phyloP scores from a whole-genome alignment of 1,140 invertebrate genomes.

The Lepidurus apus region DNA sequence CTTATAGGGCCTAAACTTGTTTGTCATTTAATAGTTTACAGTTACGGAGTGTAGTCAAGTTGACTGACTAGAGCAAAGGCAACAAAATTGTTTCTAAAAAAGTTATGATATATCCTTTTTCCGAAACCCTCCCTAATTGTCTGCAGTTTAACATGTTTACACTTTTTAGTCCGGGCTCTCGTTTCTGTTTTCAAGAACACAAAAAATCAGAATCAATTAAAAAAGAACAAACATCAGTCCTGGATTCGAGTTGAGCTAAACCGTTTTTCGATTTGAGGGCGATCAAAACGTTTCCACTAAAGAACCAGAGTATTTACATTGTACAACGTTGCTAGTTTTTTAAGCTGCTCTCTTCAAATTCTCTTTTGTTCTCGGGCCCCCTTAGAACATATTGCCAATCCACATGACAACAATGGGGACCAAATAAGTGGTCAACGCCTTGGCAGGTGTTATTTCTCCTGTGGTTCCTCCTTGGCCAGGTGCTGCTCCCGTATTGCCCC shows the following conservation, averaged over 20 bases:
- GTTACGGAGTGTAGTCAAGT: background rate
- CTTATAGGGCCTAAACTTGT: too few species aligned
- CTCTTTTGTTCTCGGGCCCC: background rate
- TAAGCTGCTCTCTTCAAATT: background rate
- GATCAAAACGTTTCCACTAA: background rate
- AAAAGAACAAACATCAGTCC: background rate
- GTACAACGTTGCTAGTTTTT: background rate
- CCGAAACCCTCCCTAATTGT: background rate
- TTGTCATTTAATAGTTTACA: background rate
- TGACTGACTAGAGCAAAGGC: conserved; percentile 18
- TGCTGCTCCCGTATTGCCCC: conserved; percentile 47
- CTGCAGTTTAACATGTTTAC: background rate
- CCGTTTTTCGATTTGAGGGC: background rate
- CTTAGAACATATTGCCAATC: conserved; percentile 67
- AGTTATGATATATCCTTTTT: background rate
- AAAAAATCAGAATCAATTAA: background rate
- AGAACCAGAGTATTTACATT: conserved; percentile 18
- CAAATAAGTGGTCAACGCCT: conserved; percentile 64
- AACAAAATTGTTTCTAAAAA: conserved; percentile 9
- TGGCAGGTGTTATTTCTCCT: conserved; percentile 51
- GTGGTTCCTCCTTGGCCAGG: background rate
- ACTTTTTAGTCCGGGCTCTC: background rate
- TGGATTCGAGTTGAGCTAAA: conserved; percentile 18
- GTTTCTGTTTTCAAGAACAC: background rate
- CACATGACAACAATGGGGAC: conserved; percentile 73